Conservation (phyloP, 1,140 invertebrate species). For the Drosophila hydei region DNA sequence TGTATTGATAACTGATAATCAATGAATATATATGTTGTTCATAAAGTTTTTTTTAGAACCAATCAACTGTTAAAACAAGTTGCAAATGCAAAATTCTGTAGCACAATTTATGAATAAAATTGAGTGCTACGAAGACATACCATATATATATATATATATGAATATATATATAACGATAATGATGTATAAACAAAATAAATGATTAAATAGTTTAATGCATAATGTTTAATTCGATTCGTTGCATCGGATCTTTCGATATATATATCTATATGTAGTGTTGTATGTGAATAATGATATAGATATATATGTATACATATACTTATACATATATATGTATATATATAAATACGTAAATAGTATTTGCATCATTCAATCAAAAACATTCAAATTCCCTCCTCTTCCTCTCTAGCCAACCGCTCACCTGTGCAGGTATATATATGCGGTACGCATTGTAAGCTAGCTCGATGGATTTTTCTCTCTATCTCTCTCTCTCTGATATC, state of each 20-base stretch:
- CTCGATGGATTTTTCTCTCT: neutral
- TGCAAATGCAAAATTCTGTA: constrained; percentile 30
- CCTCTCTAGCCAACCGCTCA: neutral
- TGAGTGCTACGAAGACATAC: constrained; percentile 21
- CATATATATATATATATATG: neutral
- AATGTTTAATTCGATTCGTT: neutral
- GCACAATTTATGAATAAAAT: constrained; percentile 32
- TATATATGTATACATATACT: neutral
- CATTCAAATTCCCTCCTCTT: constrained; percentile 14
- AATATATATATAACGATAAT: neutral
- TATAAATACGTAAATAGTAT: constrained; percentile 10
- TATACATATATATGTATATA: neutral
- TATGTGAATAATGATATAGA: neutral
- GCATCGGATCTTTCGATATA: constrained; percentile 11
- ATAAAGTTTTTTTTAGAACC: constrained; percentile 28
- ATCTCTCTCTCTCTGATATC: neutral
- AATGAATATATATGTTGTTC: constrained; percentile 35
- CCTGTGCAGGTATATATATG: no score
- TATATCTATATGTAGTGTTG: neutral
- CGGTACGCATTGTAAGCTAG: neutral
- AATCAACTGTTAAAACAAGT: constrained; percentile 29
- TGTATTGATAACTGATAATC: constrained; percentile 32
- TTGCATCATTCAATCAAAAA: constrained; percentile 11
- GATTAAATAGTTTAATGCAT: constrained; percentile 5
- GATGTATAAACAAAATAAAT: constrained; percentile 6